A percentile compares a stretch with the other conserved stretches of the same genome.
Evolutionary conservation across 2,797 vertebrate species (phyloP).

Genomic region (Diplodus puntazzo): DNA sequence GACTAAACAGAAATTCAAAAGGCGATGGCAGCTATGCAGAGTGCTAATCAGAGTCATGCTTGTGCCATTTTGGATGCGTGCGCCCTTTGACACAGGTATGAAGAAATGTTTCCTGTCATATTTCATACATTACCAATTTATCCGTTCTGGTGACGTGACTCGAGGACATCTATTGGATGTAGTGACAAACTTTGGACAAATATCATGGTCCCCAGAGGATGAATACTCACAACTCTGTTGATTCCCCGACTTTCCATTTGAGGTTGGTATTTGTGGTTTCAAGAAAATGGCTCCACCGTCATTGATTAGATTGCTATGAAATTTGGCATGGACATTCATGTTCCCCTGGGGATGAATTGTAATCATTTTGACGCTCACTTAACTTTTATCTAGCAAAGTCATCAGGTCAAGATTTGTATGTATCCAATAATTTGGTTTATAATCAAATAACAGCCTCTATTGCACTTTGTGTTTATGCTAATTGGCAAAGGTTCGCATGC

Average conservation of each 20-base stretch:
- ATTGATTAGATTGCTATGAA: neutral
- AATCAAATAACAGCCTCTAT: neutral
- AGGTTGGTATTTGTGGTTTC: neutral
- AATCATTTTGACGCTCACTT: neutral
- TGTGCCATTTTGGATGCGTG: slow-evolving; percentile 13
- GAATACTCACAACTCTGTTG: neutral
- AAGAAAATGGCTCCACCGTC: neutral
- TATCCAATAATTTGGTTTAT: neutral
- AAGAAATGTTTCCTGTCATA: too few relatives aligned
- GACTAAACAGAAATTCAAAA: neutral
- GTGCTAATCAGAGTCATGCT: neutral
- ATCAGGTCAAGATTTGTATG: neutral
- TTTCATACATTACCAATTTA: too few relatives aligned
- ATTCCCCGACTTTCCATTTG: neutral
- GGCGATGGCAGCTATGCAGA: neutral
- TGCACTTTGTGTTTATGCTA: neutral
- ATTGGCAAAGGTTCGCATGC: neutral
- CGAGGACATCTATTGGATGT: neutral
- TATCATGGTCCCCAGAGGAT: neutral
- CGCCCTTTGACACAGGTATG: neutral
- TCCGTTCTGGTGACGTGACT: too few relatives aligned
- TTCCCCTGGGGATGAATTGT: neutral
- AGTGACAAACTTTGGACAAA: neutral
- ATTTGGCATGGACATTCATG: neutral
- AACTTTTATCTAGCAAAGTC: neutral